Conservation (phyloP, 2,888 invertebrate genomes). For the Blastobasis lacticolella region DNA sequence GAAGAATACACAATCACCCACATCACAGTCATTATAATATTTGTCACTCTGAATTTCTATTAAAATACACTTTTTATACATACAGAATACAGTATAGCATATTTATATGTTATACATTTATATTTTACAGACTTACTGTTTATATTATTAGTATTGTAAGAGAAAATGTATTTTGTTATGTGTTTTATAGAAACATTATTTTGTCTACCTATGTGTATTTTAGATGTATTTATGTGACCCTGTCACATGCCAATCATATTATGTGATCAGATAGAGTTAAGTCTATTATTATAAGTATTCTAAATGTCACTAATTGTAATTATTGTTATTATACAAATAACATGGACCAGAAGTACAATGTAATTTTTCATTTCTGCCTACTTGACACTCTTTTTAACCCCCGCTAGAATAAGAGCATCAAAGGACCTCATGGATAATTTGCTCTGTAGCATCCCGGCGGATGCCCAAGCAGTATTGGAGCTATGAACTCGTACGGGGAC, state of each 20-base stretch:
- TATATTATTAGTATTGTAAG: too few species aligned
- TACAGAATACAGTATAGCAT: neutral
- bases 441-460: too few species aligned
- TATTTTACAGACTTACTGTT: too few species aligned
- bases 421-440: too few species aligned
- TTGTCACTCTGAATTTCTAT: too few species aligned
- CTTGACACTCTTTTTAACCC: too few species aligned
- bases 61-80: too few species aligned
- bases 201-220: conserved; percentile 28
- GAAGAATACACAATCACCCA: neutral
- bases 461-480: too few species aligned
- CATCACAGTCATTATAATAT: neutral
- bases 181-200: conserved; percentile 24
- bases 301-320: conserved; percentile 22
- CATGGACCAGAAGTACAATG: conserved; percentile 21
- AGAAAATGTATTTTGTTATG: conserved; percentile 18
- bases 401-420: too few species aligned
- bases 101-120: conserved; percentile 7
- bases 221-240: conserved; percentile 12
- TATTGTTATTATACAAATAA: conserved; percentile 13
- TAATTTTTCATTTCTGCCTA: too few species aligned
- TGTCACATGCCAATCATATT: neutral
- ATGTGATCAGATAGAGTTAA: conserved; percentile 9
- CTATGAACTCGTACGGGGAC: too few species aligned
- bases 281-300: conserved; percentile 24